phyloP scores from a whole-genome alignment of 2,797 vertebrate genomes.

The Clarias fuscus region DNA sequence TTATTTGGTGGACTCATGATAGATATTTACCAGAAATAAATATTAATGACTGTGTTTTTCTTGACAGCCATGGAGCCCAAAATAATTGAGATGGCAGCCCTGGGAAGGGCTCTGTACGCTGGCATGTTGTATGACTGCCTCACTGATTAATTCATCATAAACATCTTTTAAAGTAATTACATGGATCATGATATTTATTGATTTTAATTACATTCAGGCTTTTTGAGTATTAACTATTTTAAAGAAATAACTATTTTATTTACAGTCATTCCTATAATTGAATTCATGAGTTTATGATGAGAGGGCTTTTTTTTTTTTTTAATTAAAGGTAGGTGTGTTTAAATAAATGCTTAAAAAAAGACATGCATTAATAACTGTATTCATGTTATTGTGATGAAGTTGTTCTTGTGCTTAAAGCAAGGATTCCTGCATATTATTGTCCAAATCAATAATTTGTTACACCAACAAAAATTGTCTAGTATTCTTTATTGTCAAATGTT shows the following conservation, averaged over 20 bases:
- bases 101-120: conserved; percentile 3
- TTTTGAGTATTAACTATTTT: neutral
- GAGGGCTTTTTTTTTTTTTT: neutral
- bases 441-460: neutral
- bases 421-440: neutral
- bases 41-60: neutral
- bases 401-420: neutral
- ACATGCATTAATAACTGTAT: neutral
- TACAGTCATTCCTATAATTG: too few species aligned
- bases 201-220: neutral
- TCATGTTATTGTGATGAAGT: neutral
- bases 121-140: neutral
- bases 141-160: neutral
- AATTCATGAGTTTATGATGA: neutral
- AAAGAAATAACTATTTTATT: too few species aligned
- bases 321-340: neutral
- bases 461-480: neutral
- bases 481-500: neutral
- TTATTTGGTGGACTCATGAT: neutral
- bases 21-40: neutral
- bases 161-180: neutral
- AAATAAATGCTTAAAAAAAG: neutral
- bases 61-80: neutral
- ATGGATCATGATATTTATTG: neutral
- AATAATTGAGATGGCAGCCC: neutral